phyloP scores from a whole-genome alignment of 2,888 invertebrate species.

The Acanthosoma haemorrhoidale region DNA sequence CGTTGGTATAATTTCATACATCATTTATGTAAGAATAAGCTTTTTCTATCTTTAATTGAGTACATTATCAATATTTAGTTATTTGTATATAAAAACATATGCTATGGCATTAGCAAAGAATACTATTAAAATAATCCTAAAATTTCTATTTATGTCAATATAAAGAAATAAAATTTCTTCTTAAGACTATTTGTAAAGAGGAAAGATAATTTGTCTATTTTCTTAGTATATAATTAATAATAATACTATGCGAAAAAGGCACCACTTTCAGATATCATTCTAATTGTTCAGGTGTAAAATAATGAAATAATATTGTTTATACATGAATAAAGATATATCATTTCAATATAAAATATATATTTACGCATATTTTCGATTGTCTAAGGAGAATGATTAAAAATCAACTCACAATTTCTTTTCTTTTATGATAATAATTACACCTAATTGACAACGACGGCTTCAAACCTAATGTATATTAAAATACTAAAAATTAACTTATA shows the following conservation, averaged over 20 bases:
- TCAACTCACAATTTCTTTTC: constrained; percentile 1
- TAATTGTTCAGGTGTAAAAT: background rate
- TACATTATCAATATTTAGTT: background rate
- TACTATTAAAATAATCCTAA: background rate
- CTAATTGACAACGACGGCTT: constrained; percentile 3
- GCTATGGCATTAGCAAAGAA: constrained; percentile 2
- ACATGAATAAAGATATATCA: background rate
- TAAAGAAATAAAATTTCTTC: constrained; percentile 3
- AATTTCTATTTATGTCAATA: background rate
- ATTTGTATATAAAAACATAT: background rate
- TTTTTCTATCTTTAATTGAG: background rate
- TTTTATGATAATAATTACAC: background rate
- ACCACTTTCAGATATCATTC: constrained; percentile 21
- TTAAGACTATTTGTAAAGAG: constrained; percentile 3
- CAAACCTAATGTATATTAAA: background rate
- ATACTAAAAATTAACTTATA: background rate
- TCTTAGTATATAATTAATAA: constrained; percentile 13
- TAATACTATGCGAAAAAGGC: constrained; percentile 23
- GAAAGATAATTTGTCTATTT: background rate
- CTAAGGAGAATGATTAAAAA: constrained; percentile 21
- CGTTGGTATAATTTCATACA: background rate
- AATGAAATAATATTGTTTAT: background rate
- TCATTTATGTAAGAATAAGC: background rate
- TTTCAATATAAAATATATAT: constrained; percentile 20
- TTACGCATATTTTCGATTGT: constrained; percentile 23